Evolutionary conservation across 2,888 invertebrate genomes (phyloP).

Genomic region (Philonicus albiceps): DNA sequence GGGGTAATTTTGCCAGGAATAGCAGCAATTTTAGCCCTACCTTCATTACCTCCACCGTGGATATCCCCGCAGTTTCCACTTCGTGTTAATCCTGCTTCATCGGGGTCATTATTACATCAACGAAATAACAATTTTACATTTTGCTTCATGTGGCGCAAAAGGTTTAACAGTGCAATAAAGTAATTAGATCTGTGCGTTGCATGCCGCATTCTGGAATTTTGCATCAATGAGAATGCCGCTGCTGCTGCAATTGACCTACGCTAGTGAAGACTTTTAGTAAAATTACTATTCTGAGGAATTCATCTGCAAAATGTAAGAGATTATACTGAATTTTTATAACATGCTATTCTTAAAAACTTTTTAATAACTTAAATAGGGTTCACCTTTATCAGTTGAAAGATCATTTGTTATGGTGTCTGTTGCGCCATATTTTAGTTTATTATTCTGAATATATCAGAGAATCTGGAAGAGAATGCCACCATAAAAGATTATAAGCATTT

Average conservation of each 20-base stretch:
- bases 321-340: neutral
- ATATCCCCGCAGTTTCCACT: neutral
- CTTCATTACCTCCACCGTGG: neutral
- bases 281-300: neutral
- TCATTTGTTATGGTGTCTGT: neutral
- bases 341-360: neutral
- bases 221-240: neutral
- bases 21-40: conserved; percentile 6
- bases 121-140: conserved; percentile 7
- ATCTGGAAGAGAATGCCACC: neutral
- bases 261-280: neutral
- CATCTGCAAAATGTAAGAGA: neutral
- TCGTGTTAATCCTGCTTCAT: conserved; percentile 5
- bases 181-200: conserved; percentile 1
- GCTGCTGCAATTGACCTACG: neutral
- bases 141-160: neutral
- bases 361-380: neutral
- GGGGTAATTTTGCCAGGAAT: conserved; percentile 3
- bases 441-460: neutral
- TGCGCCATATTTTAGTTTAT: neutral
- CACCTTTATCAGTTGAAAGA: neutral
- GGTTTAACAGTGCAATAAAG: neutral
- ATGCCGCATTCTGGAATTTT: neutral
- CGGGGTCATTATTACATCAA: neutral
- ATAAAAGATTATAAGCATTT: neutral